A percentile compares a stretch with the other conserved stretches of the same genome.
phyloP scores from a whole-genome alignment of 2,888 invertebrate species.

The Cerastis leucographa region DNA sequence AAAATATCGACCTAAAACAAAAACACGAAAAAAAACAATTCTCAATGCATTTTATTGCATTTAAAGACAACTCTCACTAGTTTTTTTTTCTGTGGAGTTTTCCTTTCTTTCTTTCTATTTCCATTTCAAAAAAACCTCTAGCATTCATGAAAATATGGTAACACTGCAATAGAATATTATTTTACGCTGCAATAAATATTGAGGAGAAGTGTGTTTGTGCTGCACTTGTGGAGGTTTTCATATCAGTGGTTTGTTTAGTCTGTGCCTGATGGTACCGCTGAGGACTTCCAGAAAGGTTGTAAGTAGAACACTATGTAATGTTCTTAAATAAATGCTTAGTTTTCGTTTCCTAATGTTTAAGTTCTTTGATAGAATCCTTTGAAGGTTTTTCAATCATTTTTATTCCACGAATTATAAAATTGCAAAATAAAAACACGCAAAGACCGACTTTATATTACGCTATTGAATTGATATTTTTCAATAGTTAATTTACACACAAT shows the following conservation, averaged over 20 bases:
- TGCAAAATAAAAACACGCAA: not conserved
- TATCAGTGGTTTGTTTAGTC: slow-evolving; percentile 5
- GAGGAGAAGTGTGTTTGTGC: slow-evolving; percentile 20
- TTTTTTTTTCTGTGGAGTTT: no score
- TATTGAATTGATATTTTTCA: not conserved
- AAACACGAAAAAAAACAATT: no score
- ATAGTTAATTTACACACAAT: not conserved
- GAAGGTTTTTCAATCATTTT: not conserved
- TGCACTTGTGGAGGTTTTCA: slow-evolving; percentile 35
- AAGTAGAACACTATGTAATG: not conserved
- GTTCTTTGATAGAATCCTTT: not conserved
- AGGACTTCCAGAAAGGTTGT: not conserved
- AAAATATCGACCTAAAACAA: no score
- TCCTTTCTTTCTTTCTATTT: no score
- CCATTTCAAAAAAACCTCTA: not conserved
- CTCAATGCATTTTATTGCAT: no score
- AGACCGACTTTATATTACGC: not conserved
- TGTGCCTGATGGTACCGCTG: not conserved
- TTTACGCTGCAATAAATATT: slow-evolving; percentile 18
- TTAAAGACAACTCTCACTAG: no score
- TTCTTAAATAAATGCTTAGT: not conserved
- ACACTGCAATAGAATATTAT: slow-evolving; percentile 1
- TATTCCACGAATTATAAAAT: not conserved
- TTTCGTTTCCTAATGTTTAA: not conserved
- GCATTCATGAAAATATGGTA: not conserved